Percentiles rank a stretch among this genome's conserved stretches.
Conservation (phyloP, 2,888 invertebrate species). For the Macrostomum cliftonense region DNA sequence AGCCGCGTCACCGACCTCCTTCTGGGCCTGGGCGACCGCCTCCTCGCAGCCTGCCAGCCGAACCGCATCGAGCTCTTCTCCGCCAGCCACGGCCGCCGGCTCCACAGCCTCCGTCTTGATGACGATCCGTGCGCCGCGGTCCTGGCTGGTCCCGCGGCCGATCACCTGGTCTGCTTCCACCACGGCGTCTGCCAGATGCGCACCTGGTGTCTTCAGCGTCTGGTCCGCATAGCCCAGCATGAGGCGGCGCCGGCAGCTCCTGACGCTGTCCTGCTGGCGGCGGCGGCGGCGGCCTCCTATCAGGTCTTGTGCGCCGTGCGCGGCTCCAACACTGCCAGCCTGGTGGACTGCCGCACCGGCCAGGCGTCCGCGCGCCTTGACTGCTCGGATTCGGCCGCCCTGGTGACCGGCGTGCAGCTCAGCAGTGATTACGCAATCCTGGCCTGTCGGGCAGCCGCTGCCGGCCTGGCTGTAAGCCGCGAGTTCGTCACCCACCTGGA, state of each 20-base stretch:
- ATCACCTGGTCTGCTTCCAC: conserved; percentile 26
- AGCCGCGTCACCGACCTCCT: not conserved
- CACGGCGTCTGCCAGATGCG: conserved; percentile 29
- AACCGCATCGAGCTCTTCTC: not conserved
- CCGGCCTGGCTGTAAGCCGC: too few relatives aligned
- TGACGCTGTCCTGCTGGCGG: conserved; percentile 14
- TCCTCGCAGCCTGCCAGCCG: not conserved
- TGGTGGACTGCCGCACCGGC: conserved; percentile 25
- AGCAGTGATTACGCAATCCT: conserved; percentile 27
- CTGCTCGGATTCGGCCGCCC: conserved; percentile 21
- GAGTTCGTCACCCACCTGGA: conserved; percentile 23
- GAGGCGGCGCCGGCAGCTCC: not conserved
- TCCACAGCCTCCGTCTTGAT: conserved; percentile 26
- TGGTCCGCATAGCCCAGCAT: conserved; percentile 23
- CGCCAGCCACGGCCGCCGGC: conserved; percentile 15
- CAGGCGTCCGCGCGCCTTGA: conserved; percentile 21
- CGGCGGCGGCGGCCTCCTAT: conserved; percentile 19
- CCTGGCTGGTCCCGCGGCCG: conserved; percentile 22
- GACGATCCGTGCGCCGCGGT: conserved; percentile 26
- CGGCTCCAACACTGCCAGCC: conserved; percentile 23
- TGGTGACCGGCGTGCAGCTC: conserved; percentile 22
- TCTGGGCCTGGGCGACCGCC: not conserved
- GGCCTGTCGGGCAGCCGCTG: conserved; percentile 17
- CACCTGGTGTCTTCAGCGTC: conserved; percentile 23
- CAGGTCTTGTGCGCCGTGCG: conserved; percentile 28